Conservation (phyloP, 1,140 invertebrate species). For the Eurosta solidaginis region DNA sequence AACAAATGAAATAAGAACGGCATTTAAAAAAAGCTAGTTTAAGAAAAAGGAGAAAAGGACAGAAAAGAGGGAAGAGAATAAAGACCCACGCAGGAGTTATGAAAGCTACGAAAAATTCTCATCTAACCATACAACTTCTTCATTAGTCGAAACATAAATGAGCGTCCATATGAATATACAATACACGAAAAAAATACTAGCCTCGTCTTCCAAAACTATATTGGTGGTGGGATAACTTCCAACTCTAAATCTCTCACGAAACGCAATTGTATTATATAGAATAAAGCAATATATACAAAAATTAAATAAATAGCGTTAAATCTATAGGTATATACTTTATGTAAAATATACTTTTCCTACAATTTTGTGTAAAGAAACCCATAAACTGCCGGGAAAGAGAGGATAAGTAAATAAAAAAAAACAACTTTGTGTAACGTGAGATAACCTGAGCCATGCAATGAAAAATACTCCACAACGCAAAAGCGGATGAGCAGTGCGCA, state of each 20-base stretch:
- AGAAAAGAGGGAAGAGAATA: neutral
- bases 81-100: neutral
- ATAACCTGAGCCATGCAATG: too few relatives aligned
- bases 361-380: neutral
- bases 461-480: too few relatives aligned
- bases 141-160: slow-evolving; percentile 54
- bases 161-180: neutral
- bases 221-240: neutral
- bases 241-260: neutral
- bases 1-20: neutral
- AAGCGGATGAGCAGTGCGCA: too few relatives aligned
- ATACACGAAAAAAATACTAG: neutral
- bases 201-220: neutral
- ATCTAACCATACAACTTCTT: slow-evolving; percentile 60
- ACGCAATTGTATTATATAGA: slow-evolving; percentile 16
- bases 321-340: neutral
- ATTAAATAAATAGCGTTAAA: neutral
- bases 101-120: slow-evolving; percentile 44
- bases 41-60: neutral
- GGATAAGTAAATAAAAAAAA: neutral
- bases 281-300: neutral
- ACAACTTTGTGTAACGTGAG: too few relatives aligned
- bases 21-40: neutral
- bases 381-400: slow-evolving; percentile 5
- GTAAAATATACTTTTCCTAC: neutral